phyloP scores from a whole-genome alignment of 2,888 invertebrate species.

The Oxytorus armatus region DNA sequence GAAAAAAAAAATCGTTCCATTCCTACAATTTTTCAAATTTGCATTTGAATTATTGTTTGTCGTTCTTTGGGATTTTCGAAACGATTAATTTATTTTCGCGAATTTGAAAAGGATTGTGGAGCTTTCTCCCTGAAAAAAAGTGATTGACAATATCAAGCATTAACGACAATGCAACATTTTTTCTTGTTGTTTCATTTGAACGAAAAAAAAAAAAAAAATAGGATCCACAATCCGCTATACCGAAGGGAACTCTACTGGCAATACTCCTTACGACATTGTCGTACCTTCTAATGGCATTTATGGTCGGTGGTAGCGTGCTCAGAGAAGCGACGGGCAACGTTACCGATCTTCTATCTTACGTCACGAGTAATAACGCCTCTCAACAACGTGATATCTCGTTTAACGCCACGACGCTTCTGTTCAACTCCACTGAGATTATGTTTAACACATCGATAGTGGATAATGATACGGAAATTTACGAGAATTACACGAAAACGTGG shows the following conservation, averaged over 20 bases:
- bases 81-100: no score
- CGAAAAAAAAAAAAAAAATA: slow-evolving; percentile 78
- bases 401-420: slow-evolving; percentile 53
- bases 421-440: slow-evolving; percentile 45
- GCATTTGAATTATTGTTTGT: no score
- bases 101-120: no score
- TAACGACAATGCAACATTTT: slow-evolving; percentile 12
- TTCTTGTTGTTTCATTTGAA: slow-evolving; percentile 7
- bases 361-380: slow-evolving; percentile 61
- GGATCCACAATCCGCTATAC: slow-evolving; percentile 95
- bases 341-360: slow-evolving; percentile 84
- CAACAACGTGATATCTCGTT: no score
- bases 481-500: slow-evolving; percentile 72
- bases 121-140: no score
- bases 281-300: slow-evolving; percentile 93
- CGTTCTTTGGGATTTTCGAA: no score
- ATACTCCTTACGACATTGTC: slow-evolving; percentile 94
- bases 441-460: slow-evolving; percentile 57
- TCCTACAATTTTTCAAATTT: no score
- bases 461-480: slow-evolving; percentile 62
- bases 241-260: slow-evolving; percentile 96
- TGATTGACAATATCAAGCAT: no score
- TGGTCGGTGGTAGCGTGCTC: slow-evolving; percentile 90
- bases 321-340: slow-evolving; percentile 92
- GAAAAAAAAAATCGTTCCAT: no score